These are phyloP conservation scores for Amblyornis subalaris DNA, from an alignment of 2,113 vertebrate genomes.

Conservation along the genomic window DNA sequence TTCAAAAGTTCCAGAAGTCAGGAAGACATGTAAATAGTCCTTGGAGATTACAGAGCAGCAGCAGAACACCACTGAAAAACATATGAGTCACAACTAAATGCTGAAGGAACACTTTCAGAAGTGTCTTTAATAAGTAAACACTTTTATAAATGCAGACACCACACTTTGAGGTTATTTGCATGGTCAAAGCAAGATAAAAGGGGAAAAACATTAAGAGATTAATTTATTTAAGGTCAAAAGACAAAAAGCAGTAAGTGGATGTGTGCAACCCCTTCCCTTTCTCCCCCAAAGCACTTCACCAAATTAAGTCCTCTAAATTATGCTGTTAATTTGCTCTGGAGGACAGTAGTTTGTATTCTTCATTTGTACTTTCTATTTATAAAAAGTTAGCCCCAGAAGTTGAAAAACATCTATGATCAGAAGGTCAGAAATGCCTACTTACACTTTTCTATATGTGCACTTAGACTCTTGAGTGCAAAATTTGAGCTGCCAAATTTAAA, in stretches of 20 bases:
- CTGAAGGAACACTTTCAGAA: neutral
- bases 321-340: neutral
- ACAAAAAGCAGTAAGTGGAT: neutral
- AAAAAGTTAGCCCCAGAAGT: neutral
- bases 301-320: neutral
- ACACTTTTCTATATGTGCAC: neutral
- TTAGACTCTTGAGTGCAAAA: neutral
- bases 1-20: neutral
- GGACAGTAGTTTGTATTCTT: neutral
- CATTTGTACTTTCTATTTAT: neutral
- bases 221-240: neutral
- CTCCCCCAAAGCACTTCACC: neutral
- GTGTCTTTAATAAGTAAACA: neutral
- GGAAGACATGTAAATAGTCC: neutral
- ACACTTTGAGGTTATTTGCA: neutral
- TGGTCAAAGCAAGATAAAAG: neutral
- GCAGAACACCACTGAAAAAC: neutral
- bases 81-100: neutral
- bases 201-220: neutral
- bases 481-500: neutral
- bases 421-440: neutral
- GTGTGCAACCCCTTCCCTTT: neutral
- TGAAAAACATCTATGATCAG: neutral
- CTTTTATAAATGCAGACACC: neutral
- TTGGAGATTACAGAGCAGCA: neutral